Evolutionary conservation across 1,140 invertebrate species (phyloP), one percentile per base, ranked within the genome.

Genomic region (Aphidius gifuensis): DNA sequence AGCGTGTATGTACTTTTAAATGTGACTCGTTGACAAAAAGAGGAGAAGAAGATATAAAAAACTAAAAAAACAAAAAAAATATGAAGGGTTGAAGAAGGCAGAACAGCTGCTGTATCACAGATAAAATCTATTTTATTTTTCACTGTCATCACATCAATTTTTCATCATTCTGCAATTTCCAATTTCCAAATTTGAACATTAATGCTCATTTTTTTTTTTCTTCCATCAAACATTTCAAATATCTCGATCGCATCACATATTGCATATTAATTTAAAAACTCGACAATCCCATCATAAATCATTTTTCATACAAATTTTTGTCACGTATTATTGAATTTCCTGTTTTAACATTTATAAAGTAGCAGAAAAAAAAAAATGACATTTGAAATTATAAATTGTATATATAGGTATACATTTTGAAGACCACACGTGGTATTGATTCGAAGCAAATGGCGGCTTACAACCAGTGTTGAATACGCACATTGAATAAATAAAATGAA

Each of bases 31-130:
- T 47, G 68, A 16, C 60, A 64, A 65, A 61, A 62, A 44, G 68
- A 66, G 68, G 62, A 69, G 67, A 70, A 60, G 69, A 67, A 68
- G 69, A 55, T 40, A 54, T 40, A 55, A 8, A 55, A 55, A n/a
- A 9, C 4, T 32, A 9, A 9, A 16, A 55, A 39, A 42, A 6
- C 6, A 43, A 43, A 55, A 43, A 39, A 55, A 40, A 55, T 39
- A 43, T 32, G 40, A 60, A 44, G 23, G 51, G 42, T 32, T 23
- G 16, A 16, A 16, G 16, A 16, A 16, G 16, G 51, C 60, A 5
- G 4, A 32, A 40, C 60, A 61, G 50, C 60, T 55, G 51, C 50
- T 51, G 49, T 51, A 40, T 42, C 21, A 43, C 53, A 6, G 43
- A 55, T 42, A 43, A 9, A 53, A 32, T 32, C 23, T 3, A 32